phyloP scores from a whole-genome alignment of 2,113 vertebrate genomes.

The Entomyzon cyanotis region DNA sequence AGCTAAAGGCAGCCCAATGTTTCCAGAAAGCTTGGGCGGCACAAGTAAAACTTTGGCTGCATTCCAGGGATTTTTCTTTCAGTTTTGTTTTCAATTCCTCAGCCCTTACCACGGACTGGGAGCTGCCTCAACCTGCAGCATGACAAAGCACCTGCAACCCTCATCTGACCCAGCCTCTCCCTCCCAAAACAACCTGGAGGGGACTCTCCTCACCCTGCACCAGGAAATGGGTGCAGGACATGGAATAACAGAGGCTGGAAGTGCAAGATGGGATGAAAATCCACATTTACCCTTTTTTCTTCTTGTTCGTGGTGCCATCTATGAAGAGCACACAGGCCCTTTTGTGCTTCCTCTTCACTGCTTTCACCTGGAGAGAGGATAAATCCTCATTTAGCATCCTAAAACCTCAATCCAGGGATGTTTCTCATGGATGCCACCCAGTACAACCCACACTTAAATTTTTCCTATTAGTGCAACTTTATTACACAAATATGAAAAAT shows the following conservation, averaged over 20 bases:
- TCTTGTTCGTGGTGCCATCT: constrained; percentile 73
- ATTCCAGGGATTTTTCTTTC: background rate
- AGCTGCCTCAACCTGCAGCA: background rate
- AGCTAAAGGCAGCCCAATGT: background rate
- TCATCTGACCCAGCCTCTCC: background rate
- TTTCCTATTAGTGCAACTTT: background rate
- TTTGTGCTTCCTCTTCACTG: constrained; percentile 77
- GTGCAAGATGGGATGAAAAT: fast-evolving
- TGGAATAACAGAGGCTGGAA: fast-evolving
- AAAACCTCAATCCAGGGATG: background rate
- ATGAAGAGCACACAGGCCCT: constrained; percentile 87
- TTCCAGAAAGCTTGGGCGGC: background rate
- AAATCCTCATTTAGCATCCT: background rate
- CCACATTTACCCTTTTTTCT: constrained; percentile 79
- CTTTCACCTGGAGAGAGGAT: constrained; percentile 79
- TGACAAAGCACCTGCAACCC: background rate
- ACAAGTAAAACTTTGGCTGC: fast-evolving
- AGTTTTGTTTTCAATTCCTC: background rate
- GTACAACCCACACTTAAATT: background rate
- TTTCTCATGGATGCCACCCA: fast-evolving
- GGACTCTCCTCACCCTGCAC: background rate
- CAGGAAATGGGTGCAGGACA: background rate
- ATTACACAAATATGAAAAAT: background rate
- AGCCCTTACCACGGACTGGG: background rate
- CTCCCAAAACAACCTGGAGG: background rate